Evolutionary conservation across 2,797 vertebrate genomes (phyloP).

Genomic region (Halcyon chelicuti): DNA sequence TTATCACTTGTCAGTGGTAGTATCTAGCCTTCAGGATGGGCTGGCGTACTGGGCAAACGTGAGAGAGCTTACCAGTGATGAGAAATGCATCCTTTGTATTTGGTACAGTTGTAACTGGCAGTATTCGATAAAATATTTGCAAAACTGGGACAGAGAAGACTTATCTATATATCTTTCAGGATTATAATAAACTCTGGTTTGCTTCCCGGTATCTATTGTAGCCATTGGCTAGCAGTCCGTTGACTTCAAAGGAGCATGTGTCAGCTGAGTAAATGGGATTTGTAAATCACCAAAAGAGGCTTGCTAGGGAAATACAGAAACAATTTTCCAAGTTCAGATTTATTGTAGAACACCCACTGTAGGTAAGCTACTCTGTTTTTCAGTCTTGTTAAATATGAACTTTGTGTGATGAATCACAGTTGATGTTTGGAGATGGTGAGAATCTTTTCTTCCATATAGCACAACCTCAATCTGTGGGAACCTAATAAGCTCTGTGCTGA

Average conservation of each 20-base stretch:
- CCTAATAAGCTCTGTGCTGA: neutral
- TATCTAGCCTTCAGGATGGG: neutral
- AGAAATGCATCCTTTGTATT: neutral
- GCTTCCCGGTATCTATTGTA: neutral
- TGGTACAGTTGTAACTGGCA: neutral
- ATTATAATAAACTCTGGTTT: neutral
- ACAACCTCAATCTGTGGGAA: neutral
- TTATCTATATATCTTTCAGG: neutral
- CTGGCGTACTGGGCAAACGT: neutral
- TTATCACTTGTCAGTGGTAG: neutral
- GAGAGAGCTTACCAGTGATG: neutral
- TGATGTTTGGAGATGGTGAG: neutral
- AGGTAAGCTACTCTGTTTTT: neutral
- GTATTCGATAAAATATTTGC: neutral
- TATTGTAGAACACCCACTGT: neutral
- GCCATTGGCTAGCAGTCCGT: neutral
- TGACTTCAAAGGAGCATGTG: neutral
- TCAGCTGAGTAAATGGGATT: constrained; percentile 17
- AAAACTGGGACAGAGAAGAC: neutral
- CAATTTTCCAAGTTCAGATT: neutral
- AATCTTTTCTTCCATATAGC: neutral
- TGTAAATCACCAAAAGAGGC: neutral
- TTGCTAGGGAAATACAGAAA: neutral
- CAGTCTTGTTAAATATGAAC: neutral
- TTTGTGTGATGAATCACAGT: neutral